phyloP scores from a whole-genome alignment of 2,888 invertebrate species.

The Pseudoips prasinana region DNA sequence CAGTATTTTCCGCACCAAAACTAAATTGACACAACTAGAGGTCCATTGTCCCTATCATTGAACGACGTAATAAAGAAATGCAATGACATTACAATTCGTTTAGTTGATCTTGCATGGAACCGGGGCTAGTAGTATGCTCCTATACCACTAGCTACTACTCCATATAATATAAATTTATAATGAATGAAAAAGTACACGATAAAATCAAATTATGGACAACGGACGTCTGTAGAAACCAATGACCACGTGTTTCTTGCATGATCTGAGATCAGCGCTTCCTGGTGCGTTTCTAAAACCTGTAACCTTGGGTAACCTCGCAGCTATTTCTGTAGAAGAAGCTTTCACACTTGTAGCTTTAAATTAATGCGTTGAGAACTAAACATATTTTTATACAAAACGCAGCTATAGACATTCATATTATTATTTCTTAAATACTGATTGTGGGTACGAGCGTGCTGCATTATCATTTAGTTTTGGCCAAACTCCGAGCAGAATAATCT shows the following conservation, averaged over 20 bases:
- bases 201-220: slow-evolving; percentile 40
- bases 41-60: no score
- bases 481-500: slow-evolving; percentile 35
- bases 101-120: no score
- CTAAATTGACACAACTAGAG: no score
- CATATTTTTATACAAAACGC: slow-evolving; percentile 6
- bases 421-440: no score
- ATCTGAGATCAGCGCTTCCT: slow-evolving; percentile 32
- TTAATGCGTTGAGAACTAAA: slow-evolving; percentile 14
- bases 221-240: slow-evolving; percentile 39
- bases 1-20: no score
- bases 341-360: slow-evolving; percentile 21
- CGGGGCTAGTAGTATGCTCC: no score
- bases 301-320: slow-evolving; percentile 27
- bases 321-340: slow-evolving; percentile 21
- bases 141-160: no score
- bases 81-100: no score
- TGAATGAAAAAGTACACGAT: slow-evolving; percentile 32
- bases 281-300: slow-evolving; percentile 30
- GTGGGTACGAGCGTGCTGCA: no score
- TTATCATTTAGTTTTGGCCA: slow-evolving; percentile 44
- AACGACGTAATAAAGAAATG: no score
- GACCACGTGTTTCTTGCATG: slow-evolving; percentile 40
- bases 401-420: slow-evolving; percentile 4
- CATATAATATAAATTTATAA: slow-evolving; percentile 33